These are phyloP conservation scores for Vireo altiloquus DNA, from an alignment of 2,113 vertebrate species.

Conservation along the genomic window DNA sequence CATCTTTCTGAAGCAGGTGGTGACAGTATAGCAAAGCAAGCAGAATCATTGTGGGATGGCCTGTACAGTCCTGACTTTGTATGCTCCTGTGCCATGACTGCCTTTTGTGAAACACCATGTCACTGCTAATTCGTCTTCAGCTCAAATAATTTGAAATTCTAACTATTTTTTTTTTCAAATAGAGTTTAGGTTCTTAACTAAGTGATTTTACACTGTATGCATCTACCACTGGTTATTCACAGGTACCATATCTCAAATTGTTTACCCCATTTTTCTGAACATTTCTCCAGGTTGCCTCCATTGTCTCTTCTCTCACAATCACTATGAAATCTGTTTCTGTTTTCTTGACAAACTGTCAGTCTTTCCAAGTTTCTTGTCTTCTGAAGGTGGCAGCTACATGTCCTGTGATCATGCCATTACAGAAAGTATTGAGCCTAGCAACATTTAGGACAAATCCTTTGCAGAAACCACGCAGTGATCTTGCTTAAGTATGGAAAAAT, in stretches of 20 bases:
- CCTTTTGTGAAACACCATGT: not conserved
- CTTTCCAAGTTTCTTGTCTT: not conserved
- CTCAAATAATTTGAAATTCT: not conserved
- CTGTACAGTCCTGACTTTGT: not conserved
- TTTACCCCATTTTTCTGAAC: not conserved
- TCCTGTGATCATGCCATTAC: not conserved
- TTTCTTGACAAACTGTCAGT: not conserved
- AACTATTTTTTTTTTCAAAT: not conserved
- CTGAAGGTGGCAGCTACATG: not conserved
- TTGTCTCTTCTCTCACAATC: too few species aligned
- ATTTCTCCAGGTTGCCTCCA: not conserved
- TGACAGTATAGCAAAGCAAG: not conserved
- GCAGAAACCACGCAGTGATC: not conserved
- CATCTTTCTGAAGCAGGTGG: not conserved
- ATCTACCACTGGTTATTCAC: not conserved
- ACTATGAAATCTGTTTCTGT: not conserved
- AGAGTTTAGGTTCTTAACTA: not conserved
- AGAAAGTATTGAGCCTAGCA: not conserved
- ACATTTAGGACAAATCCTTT: not conserved
- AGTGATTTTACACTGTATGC: not conserved
- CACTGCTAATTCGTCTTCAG: not conserved
- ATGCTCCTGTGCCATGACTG: not conserved
- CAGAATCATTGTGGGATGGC: not conserved
- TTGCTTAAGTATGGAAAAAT: not conserved
- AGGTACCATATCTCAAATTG: not conserved